Evolutionary conservation across 2,113 vertebrate species (phyloP).

Genomic region (Alosa alosa): DNA sequence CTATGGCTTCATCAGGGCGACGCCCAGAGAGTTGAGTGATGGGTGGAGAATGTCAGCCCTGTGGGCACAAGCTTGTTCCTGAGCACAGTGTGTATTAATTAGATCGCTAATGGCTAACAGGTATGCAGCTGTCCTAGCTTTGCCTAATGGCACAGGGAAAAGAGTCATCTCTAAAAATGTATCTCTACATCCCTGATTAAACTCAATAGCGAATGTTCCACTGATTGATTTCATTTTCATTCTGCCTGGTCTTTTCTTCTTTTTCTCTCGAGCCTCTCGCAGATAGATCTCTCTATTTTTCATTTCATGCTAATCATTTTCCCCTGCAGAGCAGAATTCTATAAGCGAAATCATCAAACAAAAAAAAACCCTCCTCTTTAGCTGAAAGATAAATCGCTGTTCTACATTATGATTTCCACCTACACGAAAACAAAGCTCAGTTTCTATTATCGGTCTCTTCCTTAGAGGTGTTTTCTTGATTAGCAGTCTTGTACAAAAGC

Average conservation of each 20-base stretch:
- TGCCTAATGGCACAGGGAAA: not conserved
- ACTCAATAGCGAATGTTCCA: not conserved
- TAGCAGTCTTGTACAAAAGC: not conserved
- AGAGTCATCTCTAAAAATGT: not conserved
- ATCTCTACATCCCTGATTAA: not conserved
- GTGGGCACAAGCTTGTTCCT: not conserved
- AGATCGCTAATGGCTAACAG: not conserved
- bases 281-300: not conserved
- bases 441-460: not conserved
- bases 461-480: not conserved
- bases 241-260: not conserved
- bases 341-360: not conserved
- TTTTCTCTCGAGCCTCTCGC: not conserved
- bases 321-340: not conserved
- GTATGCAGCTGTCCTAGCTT: not conserved
- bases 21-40: not conserved
- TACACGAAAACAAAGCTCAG: not conserved
- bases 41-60: not conserved
- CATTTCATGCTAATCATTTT: slow-evolving; percentile 3
- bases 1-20: not conserved
- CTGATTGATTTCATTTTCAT: not conserved
- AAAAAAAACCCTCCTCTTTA: not conserved
- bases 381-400: not conserved
- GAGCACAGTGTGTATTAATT: slow-evolving; percentile 3
- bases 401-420: not conserved